These are phyloP conservation scores for Sinodicranocentrus sp. DNA, from an alignment of 2,888 invertebrate species.

Conservation along the genomic window DNA sequence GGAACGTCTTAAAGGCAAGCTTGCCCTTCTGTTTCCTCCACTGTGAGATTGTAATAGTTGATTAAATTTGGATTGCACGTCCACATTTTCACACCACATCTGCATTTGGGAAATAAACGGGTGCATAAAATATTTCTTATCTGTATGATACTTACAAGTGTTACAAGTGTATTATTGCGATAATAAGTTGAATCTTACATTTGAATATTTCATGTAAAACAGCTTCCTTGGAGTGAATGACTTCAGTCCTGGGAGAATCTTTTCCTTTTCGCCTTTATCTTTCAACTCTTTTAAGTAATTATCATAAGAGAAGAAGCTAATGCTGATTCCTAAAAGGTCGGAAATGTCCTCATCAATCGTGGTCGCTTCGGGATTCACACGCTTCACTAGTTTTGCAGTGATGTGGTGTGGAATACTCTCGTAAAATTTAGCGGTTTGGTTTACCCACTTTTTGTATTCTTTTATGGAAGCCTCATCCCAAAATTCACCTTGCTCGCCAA, in stretches of 20 bases:
- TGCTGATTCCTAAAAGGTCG: neutral
- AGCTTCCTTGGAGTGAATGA: constrained; percentile 2
- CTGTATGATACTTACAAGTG: neutral
- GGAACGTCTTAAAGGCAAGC: neutral
- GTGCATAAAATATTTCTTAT: too few species aligned
- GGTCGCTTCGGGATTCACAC: neutral
- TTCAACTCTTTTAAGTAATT: constrained; percentile 18
- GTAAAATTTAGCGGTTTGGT: constrained; percentile 5
- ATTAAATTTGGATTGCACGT: constrained; percentile 12
- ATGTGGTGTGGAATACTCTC: neutral
- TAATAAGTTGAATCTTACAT: neutral
- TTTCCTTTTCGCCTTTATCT: neutral
- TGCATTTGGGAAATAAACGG: too few species aligned
- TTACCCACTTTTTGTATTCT: constrained; percentile 16
- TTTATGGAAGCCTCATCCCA: constrained; percentile 9
- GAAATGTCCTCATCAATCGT: constrained; percentile 40
- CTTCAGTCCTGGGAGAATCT: constrained; percentile 24
- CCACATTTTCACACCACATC: constrained; percentile 42
- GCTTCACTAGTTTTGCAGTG: neutral
- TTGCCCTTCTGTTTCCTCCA: constrained; percentile 4
- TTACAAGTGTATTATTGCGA: neutral
- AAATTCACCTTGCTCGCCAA: constrained; percentile 3
- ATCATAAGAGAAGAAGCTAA: constrained; percentile 11
- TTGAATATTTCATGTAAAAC: constrained; percentile 45
- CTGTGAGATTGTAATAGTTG: neutral